These are phyloP conservation scores for Pemphredon lugubris DNA, from an alignment of 2,888 invertebrate genomes.

Conservation along the genomic window DNA sequence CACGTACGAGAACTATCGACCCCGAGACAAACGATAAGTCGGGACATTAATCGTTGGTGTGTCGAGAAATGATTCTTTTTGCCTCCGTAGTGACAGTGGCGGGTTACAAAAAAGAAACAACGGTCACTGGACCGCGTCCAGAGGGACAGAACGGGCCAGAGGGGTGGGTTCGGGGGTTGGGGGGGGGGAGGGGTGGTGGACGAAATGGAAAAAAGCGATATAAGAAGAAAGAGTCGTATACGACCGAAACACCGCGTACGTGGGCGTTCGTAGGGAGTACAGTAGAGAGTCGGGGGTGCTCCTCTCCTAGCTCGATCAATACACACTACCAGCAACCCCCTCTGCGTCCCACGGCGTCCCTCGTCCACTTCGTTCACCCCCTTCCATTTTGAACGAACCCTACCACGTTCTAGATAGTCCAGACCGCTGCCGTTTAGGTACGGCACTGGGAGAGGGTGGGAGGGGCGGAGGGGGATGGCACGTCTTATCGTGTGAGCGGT, in stretches of 20 bases:
- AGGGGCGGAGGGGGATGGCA: no score
- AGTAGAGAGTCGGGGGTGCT: slow-evolving; percentile 57
- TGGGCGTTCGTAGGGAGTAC: slow-evolving; percentile 68
- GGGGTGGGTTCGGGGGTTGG: not conserved
- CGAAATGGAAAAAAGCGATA: slow-evolving; percentile 38
- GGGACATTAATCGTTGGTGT: no score
- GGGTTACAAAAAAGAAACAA: slow-evolving; percentile 14
- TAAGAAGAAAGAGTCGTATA: slow-evolving; percentile 58
- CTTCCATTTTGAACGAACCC: slow-evolving; percentile 51
- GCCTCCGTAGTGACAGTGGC: slow-evolving; percentile 11
- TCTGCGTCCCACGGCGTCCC: slow-evolving; percentile 58
- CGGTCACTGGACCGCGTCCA: no score
- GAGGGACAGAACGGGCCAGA: no score
- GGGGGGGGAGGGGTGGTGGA: not conserved
- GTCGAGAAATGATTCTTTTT: slow-evolving; percentile 4
- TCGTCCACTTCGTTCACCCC: slow-evolving; percentile 57
- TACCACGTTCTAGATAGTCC: slow-evolving; percentile 48
- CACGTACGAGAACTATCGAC: no score
- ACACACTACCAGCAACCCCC: slow-evolving; percentile 74
- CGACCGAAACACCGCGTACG: slow-evolving; percentile 60
- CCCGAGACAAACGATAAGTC: no score
- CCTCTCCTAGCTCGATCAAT: slow-evolving; percentile 77
- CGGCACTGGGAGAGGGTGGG: slow-evolving; percentile 27
- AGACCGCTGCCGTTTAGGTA: slow-evolving; percentile 55
- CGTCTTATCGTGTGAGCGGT: slow-evolving; percentile 45